phyloP scores from a whole-genome alignment of 2,797 vertebrate species.

The Phataginus tricuspis region DNA sequence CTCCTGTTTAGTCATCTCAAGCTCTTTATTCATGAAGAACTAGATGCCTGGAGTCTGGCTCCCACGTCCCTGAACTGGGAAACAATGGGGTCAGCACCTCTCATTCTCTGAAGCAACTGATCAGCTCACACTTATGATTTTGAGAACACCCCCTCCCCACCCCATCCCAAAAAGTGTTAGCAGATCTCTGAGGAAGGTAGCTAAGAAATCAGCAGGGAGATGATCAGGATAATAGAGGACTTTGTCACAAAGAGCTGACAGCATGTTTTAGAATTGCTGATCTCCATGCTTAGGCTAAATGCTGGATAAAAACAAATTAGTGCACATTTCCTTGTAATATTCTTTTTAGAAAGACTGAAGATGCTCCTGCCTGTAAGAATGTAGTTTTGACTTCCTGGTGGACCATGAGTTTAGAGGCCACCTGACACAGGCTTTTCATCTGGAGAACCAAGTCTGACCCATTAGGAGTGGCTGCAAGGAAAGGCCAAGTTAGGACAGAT shows the following conservation, averaged over 20 bases:
- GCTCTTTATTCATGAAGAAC: neutral
- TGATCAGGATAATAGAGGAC: neutral
- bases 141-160: neutral
- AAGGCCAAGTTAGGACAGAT: neutral
- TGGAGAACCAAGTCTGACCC: neutral
- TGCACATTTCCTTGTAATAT: neutral
- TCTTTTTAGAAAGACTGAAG: neutral
- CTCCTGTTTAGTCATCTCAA: neutral
- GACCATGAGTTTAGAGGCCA: neutral
- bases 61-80: neutral
- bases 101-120: slow-evolving; percentile 12
- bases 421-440: neutral
- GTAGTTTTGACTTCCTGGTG: slow-evolving; percentile 8
- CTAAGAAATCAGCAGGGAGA: slow-evolving; percentile 18
- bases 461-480: neutral
- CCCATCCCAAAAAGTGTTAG: neutral
- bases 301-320: neutral
- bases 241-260: neutral
- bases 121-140: neutral
- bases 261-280: neutral
- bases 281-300: neutral
- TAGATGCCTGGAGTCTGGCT: neutral
- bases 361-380: neutral
- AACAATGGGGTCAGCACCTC: neutral
- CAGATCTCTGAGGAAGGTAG: neutral